Percentiles rank a stretch among this genome's conserved stretches.
phyloP scores from a whole-genome alignment of 2,888 invertebrate species.

The Osedax fenrisi region DNA sequence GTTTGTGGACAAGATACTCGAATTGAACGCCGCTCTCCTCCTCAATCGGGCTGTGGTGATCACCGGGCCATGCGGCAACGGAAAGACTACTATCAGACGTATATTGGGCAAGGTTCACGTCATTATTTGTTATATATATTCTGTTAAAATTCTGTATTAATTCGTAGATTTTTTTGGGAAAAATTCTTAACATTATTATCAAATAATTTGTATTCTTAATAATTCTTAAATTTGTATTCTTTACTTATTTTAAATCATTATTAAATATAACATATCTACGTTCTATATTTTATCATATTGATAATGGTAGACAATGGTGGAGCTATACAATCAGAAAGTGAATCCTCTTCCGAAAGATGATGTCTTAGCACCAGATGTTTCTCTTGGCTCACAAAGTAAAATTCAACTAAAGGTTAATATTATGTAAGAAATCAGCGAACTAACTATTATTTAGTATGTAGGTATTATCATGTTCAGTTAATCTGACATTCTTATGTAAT shows the following conservation, averaged over 20 bases:
- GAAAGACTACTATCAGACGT: conserved; percentile 43
- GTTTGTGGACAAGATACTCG: conserved; percentile 39
- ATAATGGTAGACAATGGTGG: neutral
- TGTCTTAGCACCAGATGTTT: conserved; percentile 40
- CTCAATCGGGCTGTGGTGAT: conserved; percentile 41
- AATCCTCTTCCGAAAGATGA: conserved; percentile 16
- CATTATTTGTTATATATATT: conserved; percentile 39
- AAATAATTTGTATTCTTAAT: too few species aligned
- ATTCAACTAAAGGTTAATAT: conserved; percentile 43
- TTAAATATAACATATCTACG: too few species aligned
- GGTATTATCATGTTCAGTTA: too few species aligned
- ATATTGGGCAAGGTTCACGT: conserved; percentile 44
- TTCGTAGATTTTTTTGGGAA: too few species aligned
- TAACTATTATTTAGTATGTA: too few species aligned
- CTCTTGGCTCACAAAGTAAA: conserved; percentile 37
- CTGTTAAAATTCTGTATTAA: too few species aligned
- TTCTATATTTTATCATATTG: neutral
- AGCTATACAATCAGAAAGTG: neutral
- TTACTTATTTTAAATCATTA: too few species aligned
- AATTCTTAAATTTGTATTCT: too few species aligned
- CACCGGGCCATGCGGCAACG: conserved; percentile 44
- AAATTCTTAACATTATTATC: too few species aligned
- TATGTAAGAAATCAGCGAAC: too few species aligned
- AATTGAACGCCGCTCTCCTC: conserved; percentile 43
- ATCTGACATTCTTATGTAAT: too few species aligned